Percentiles rank a stretch among this genome's conserved stretches.
Conservation (phyloP, 2,113 vertebrate species). For the Morone saxatilis region DNA sequence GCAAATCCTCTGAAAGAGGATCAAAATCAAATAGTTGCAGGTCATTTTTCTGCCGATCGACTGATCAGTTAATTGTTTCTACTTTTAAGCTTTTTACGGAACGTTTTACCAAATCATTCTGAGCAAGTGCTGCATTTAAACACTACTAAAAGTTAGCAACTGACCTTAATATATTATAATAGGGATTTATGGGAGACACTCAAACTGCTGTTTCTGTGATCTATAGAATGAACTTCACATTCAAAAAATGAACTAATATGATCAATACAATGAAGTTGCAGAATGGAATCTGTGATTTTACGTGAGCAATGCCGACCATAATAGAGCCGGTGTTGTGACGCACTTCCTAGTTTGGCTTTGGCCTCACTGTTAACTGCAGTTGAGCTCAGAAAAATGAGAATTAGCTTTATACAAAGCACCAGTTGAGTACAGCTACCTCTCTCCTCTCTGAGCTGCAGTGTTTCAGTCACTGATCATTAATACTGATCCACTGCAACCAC, state of each 20-base stretch:
- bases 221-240: not conserved
- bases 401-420: slow-evolving; percentile 29
- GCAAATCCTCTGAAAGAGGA: no score
- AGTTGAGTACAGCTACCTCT: not conserved
- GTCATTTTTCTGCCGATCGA: not conserved
- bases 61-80: not conserved
- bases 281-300: not conserved
- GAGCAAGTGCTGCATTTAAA: no score
- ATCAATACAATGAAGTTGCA: not conserved
- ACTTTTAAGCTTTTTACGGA: not conserved
- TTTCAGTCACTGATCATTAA: not conserved
- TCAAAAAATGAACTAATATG: not conserved
- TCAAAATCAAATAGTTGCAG: not conserved
- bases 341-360: not conserved
- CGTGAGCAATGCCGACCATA: not conserved
- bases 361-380: not conserved
- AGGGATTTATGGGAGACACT: not conserved
- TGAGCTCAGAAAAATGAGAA: slow-evolving; percentile 26
- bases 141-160: not conserved
- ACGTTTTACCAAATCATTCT: not conserved
- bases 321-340: slow-evolving; percentile 1
- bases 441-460: not conserved
- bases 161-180: not conserved
- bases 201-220: not conserved
- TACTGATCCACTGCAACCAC: not conserved